Conservation (phyloP, 2,797 vertebrate genomes). For the Taenioides sp. region DNA sequence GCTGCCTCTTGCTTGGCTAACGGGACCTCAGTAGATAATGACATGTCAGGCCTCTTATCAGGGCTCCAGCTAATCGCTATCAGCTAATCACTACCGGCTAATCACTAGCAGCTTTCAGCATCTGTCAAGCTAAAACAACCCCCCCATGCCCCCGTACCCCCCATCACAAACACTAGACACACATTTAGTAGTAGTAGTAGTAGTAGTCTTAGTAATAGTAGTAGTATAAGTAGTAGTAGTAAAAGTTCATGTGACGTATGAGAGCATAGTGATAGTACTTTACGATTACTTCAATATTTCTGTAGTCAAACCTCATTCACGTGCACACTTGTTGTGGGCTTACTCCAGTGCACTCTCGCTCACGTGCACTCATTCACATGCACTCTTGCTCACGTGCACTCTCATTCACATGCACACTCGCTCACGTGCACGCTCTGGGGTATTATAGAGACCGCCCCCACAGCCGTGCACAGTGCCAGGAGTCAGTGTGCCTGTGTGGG, state of each 20-base stretch:
- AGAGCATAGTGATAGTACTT: too few relatives aligned
- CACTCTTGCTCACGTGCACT: too few relatives aligned
- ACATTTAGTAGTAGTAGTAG: slow-evolving; percentile 7
- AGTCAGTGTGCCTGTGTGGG: slow-evolving; percentile 49
- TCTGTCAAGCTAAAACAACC: slow-evolving; percentile 50
- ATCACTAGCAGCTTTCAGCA: slow-evolving; percentile 75
- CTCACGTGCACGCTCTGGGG: slow-evolving; percentile 28
- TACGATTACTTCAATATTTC: too few relatives aligned
- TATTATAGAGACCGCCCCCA: slow-evolving; percentile 35
- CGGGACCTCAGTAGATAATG: slow-evolving; percentile 71
- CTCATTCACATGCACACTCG: slow-evolving; percentile 33
- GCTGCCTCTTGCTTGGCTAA: slow-evolving; percentile 55
- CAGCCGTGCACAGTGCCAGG: slow-evolving; percentile 55
- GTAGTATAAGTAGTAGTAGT: too few relatives aligned
- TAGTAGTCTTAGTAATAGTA: too few relatives aligned
- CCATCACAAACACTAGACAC: slow-evolving; percentile 32
- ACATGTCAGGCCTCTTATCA: slow-evolving; percentile 71
- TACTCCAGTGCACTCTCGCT: too few relatives aligned
- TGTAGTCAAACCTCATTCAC: too few relatives aligned
- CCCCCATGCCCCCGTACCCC: slow-evolving; percentile 7
- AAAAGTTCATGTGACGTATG: too few relatives aligned
- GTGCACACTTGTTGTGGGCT: too few relatives aligned
- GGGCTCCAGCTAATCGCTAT: slow-evolving; percentile 73
- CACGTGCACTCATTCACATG: too few relatives aligned
- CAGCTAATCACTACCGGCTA: slow-evolving; percentile 41